A percentile compares a stretch with the other conserved stretches of the same genome.
Evolutionary conservation across 2,797 vertebrate genomes (phyloP).

Genomic region (Pterois miles): DNA sequence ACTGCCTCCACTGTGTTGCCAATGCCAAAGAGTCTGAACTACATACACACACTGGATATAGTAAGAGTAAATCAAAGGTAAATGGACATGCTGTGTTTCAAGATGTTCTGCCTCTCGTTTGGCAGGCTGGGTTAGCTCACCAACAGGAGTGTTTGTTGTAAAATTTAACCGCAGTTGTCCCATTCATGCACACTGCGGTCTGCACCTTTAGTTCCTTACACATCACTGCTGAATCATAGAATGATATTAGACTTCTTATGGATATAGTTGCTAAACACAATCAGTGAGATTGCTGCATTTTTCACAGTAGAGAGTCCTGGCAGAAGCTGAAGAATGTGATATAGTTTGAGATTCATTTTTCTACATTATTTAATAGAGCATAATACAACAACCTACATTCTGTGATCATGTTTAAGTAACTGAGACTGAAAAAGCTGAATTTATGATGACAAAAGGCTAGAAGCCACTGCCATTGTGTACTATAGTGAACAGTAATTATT

Average conservation of each 20-base stretch:
- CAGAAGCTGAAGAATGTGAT: background rate
- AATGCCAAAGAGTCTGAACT: slow-evolving; percentile 26
- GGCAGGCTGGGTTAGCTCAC: background rate
- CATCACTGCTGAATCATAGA: background rate
- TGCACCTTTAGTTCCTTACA: background rate
- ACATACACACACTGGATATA: background rate
- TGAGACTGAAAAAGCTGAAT: background rate
- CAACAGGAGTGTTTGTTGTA: background rate
- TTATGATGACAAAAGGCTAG: background rate
- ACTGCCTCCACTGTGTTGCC: slow-evolving; percentile 23
- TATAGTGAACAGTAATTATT: background rate
- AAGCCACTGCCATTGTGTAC: background rate
- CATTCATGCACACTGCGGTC: background rate
- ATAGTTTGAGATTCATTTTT: background rate
- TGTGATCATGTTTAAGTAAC: background rate
- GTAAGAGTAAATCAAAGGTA: slow-evolving; percentile 19
- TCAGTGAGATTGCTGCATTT: background rate
- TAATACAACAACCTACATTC: background rate
- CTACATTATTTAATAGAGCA: background rate
- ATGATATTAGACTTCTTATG: background rate
- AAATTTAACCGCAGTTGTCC: background rate
- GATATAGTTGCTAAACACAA: background rate
- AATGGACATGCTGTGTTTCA: slow-evolving; percentile 3
- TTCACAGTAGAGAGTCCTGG: background rate
- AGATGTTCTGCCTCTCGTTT: background rate